These are phyloP conservation scores for Agapornis canus DNA, from an alignment of 2,797 vertebrate genomes.

Conservation along the genomic window DNA sequence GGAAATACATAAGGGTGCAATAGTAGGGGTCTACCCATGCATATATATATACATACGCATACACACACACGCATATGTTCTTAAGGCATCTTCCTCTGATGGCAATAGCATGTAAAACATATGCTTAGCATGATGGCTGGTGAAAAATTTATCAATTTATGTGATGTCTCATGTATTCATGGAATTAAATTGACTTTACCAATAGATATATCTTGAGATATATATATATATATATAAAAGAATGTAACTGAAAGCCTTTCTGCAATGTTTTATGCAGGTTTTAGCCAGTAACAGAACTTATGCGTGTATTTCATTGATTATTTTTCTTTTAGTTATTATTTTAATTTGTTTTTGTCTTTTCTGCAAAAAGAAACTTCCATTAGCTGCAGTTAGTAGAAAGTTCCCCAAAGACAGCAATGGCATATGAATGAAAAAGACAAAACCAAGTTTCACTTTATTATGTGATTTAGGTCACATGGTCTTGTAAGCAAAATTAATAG, in stretches of 20 bases:
- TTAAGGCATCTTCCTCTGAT: slow-evolving; percentile 14
- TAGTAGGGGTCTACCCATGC: neutral
- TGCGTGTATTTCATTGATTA: accelerated
- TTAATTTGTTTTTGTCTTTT: neutral
- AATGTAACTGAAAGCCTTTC: neutral
- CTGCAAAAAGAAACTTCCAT: neutral
- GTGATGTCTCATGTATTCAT: neutral
- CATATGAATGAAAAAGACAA: neutral
- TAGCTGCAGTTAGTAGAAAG: neutral
- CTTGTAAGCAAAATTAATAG: neutral
- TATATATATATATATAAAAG: neutral
- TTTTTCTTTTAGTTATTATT: neutral
- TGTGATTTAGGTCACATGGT: neutral
- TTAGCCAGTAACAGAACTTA: neutral
- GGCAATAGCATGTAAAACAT: slow-evolving; percentile 18
- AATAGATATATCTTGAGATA: neutral
- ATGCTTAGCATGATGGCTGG: neutral
- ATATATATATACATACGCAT: accelerated
- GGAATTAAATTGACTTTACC: neutral
- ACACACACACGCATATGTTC: neutral
- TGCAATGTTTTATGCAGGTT: neutral
- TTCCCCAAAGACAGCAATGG: neutral
- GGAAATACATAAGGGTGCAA: neutral
- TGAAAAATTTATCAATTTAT: neutral
- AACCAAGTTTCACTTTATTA: neutral